Evolutionary conservation across 2,888 invertebrate species (phyloP).

Genomic region (Aporophyla lueneburgensis): DNA sequence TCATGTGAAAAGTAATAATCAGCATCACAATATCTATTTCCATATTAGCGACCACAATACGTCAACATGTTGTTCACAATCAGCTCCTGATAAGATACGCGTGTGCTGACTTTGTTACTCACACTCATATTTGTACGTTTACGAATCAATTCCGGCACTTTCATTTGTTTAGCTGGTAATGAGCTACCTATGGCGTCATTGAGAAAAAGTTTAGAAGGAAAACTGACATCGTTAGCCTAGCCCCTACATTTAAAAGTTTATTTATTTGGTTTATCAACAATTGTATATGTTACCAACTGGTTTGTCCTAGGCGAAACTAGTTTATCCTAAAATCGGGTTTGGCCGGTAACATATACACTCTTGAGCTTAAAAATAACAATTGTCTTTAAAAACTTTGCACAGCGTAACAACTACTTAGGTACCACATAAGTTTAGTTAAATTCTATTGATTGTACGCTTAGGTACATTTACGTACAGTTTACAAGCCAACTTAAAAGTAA

Average conservation of each 20-base stretch:
- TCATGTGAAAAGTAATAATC: slow-evolving; percentile 13
- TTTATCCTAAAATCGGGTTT: too few relatives aligned
- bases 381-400: too few relatives aligned
- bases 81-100: slow-evolving; percentile 39
- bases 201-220: not conserved
- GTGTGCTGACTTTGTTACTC: slow-evolving; percentile 12
- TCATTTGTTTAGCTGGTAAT: slow-evolving; percentile 23
- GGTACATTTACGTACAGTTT: too few relatives aligned
- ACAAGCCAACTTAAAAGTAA: too few relatives aligned
- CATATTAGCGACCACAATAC: slow-evolving; percentile 20
- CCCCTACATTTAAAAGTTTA: not conserved
- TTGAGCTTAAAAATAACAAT: too few relatives aligned
- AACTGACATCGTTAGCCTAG: not conserved
- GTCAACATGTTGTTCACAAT: slow-evolving; percentile 13
- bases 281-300: too few relatives aligned
- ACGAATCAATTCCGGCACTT: slow-evolving; percentile 17
- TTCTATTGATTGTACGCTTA: too few relatives aligned
- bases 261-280: too few relatives aligned
- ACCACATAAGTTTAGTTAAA: too few relatives aligned
- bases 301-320: too few relatives aligned
- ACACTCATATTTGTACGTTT: slow-evolving; percentile 19
- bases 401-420: too few relatives aligned
- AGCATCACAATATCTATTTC: slow-evolving; percentile 19
- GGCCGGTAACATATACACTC: too few relatives aligned
- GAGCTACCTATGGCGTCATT: slow-evolving; percentile 13